Base-by-base conservation (phyloP, 2,797 vertebrate species). In the Clarias fuscus region DNA sequence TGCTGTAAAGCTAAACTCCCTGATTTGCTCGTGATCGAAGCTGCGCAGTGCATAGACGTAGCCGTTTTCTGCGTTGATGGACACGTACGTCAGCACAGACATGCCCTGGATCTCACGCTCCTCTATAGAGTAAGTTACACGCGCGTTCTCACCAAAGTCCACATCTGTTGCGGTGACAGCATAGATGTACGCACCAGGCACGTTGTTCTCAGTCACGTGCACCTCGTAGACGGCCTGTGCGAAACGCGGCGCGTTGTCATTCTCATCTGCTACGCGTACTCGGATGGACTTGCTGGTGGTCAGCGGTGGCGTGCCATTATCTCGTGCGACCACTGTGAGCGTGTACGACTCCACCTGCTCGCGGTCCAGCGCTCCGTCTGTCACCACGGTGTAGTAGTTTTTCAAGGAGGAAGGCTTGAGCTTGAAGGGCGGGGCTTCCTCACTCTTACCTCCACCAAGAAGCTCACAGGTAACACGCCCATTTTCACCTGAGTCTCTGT, bases 71-170 rank as follows among this genome's bases (percentile, higher is more conserved):
- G 98, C 96, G 93, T 99, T 99, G 92, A 99, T 98, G 92, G 98
- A 99, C 88, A 99, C 98, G 67, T 99, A 99, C 2, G 98, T 99
- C 93, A 98, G 97, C 87, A 99, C 96, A 13, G 98, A 98, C 98
- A 99, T 99, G 90, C 97, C 98, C 94, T 99, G 97, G 90, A 99
- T 99, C 90, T 98, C 97, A 90, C 97, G 97, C 93, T 99, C 98
- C 91, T 99, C 96, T 95, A 99, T 99, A 92, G 97, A 96, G 93
- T 99, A 99, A 87, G 96, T 96, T 82, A 99, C 96, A 37, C 96
- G 95, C 40, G 98, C 97, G 90, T 99, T 99, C 90, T 96, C 96
- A 73, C 97, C 98, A 84, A 97, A 93, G 77, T 99, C 98, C 6
- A 95, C 96, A 92, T 99, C 98, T 68, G 96, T 91, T 62, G 98